phyloP scores from a whole-genome alignment of 2,888 invertebrate genomes.

The Leucophenga montana region DNA sequence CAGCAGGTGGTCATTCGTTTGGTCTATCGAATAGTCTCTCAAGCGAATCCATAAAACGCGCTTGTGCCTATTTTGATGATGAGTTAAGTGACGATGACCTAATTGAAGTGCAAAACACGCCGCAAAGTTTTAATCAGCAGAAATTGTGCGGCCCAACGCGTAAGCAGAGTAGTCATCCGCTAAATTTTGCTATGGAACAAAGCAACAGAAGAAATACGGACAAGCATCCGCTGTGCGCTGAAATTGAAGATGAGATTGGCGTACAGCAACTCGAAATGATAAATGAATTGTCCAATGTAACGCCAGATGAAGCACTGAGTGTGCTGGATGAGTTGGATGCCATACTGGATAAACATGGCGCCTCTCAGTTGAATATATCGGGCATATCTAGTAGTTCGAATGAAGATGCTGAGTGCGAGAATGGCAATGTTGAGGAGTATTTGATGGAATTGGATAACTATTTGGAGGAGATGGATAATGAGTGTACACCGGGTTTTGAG shows the following conservation, averaged over 20 bases:
- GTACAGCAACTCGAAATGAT: slow-evolving; percentile 2
- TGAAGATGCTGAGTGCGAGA: slow-evolving; percentile 38
- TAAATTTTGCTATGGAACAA: slow-evolving; percentile 45
- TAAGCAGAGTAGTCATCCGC: slow-evolving; percentile 37
- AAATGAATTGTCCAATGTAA: slow-evolving; percentile 1
- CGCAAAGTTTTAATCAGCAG: slow-evolving; percentile 55
- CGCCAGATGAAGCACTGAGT: slow-evolving; percentile 60
- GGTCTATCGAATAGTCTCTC: slow-evolving; percentile 67
- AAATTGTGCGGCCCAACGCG: slow-evolving; percentile 18
- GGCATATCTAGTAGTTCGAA: slow-evolving; percentile 25
- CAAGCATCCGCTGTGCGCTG: slow-evolving; percentile 57
- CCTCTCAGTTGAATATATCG: slow-evolving; percentile 51
- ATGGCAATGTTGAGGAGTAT: slow-evolving; percentile 73
- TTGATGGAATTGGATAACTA: slow-evolving; percentile 76
- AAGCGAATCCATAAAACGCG: slow-evolving; percentile 67
- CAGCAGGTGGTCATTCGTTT: slow-evolving; percentile 30
- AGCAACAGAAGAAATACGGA: slow-evolving; percentile 44
- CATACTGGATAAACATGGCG: slow-evolving; percentile 65
- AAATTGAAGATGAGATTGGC: slow-evolving; percentile 35
- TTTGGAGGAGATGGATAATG: slow-evolving; percentile 72
- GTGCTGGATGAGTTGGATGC: slow-evolving; percentile 69
- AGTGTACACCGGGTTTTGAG: not conserved
- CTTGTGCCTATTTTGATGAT: slow-evolving; percentile 65
- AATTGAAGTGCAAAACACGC: slow-evolving; percentile 59
- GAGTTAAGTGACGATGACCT: slow-evolving; percentile 67